Percentiles rank a stretch among this genome's conserved stretches.
Evolutionary conservation across 30 jellyfish, hydroid and myxozoan species (phyloP).

Genomic region (Phacellophora camtschatica): DNA sequence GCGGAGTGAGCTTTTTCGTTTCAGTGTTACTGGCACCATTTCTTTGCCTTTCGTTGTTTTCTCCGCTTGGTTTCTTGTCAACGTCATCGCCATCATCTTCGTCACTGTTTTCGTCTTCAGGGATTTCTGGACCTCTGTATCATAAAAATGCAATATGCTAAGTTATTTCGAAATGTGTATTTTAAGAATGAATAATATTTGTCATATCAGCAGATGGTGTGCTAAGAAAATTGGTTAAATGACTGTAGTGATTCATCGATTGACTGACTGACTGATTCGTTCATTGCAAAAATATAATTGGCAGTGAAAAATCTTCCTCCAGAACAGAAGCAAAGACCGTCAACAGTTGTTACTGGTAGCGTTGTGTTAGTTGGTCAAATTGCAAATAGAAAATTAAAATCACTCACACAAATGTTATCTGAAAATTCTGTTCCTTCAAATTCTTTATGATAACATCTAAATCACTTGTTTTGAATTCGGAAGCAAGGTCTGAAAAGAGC

Average conservation of each 20-base stretch:
- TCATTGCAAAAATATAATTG: too few relatives aligned
- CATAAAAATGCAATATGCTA: too few relatives aligned
- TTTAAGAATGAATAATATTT: too few relatives aligned
- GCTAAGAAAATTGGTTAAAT: too few relatives aligned
- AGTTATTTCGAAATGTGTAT: too few relatives aligned
- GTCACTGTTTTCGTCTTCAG: conserved; percentile 55
- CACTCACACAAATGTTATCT: conserved; percentile 87
- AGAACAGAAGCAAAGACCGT: too few relatives aligned
- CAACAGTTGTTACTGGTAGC: too few relatives aligned
- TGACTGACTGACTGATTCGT: too few relatives aligned
- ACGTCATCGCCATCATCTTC: conserved; percentile 1
- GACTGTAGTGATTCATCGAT: too few relatives aligned
- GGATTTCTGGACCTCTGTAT: conserved; percentile 82
- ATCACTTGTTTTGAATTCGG: conserved; percentile 67
- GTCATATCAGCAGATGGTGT: too few relatives aligned
- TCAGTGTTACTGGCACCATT: neutral
- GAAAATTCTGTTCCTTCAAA: conserved; percentile 65
- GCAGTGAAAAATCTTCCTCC: too few relatives aligned
- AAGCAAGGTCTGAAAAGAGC: conserved; percentile 70
- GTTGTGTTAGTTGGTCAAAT: too few relatives aligned
- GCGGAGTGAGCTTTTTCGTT: conserved; percentile 37
- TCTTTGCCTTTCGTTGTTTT: neutral
- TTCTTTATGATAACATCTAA: conserved; percentile 50
- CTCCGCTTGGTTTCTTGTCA: neutral
- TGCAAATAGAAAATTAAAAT: neutral